Conservation (phyloP, 2,113 vertebrate genomes). For the Corydoras sp. region DNA sequence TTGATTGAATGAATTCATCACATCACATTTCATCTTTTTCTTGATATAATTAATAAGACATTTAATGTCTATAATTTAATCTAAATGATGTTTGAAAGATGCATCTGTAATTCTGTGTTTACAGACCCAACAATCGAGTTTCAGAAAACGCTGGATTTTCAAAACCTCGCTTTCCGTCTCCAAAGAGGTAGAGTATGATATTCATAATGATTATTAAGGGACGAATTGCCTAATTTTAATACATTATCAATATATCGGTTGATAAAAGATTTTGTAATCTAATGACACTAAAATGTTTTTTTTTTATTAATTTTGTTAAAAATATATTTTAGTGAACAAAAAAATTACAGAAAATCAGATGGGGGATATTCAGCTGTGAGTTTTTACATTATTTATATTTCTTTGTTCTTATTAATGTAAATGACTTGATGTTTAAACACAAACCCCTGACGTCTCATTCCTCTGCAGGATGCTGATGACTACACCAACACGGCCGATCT, state of each 20-base stretch:
- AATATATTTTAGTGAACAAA: slow-evolving; percentile 9
- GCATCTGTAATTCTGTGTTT: background rate
- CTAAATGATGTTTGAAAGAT: background rate
- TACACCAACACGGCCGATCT: slow-evolving; percentile 17
- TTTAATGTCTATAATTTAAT: too few relatives aligned
- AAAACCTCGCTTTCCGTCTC: slow-evolving; percentile 29
- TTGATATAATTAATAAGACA: too few relatives aligned
- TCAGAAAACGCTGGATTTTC: slow-evolving; percentile 10
- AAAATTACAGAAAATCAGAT: background rate
- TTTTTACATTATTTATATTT: background rate
- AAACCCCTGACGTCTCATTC: background rate
- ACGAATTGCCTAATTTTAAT: too few relatives aligned
- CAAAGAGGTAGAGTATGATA: slow-evolving; percentile 15
- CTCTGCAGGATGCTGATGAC: slow-evolving; percentile 16
- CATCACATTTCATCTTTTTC: too few relatives aligned
- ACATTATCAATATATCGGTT: too few relatives aligned
- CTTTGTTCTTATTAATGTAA: too few relatives aligned
- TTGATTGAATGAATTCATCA: too few relatives aligned
- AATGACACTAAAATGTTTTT: too few relatives aligned
- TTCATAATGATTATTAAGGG: background rate
- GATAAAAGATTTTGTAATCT: too few relatives aligned
- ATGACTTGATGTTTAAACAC: too few relatives aligned
- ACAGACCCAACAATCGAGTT: slow-evolving; percentile 12
- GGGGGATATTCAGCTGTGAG: slow-evolving; percentile 6
- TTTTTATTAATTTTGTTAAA: background rate